Conservation (phyloP, 2,888 invertebrate species). For the Drosophila ezoana region DNA sequence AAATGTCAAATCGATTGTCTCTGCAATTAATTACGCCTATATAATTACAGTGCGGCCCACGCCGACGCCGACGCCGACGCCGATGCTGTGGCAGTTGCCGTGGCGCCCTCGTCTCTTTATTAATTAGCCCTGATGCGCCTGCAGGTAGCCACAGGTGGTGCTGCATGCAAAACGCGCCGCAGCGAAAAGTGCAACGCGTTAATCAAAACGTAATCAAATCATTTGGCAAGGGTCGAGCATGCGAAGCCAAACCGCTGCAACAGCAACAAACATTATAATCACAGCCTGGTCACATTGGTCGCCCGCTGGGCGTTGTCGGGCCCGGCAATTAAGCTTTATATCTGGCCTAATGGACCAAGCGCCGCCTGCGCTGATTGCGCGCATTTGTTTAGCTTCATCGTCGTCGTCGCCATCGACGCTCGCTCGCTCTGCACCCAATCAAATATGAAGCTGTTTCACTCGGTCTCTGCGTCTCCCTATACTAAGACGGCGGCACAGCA, state of each 20-base stretch:
- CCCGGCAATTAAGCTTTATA: constrained; percentile 85
- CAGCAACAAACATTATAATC: constrained; percentile 58
- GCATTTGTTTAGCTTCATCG: constrained; percentile 78
- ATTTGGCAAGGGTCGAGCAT: constrained; percentile 67
- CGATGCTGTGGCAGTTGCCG: constrained; percentile 10
- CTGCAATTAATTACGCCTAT: constrained; percentile 77
- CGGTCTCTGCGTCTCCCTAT: constrained; percentile 6
- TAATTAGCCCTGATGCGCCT: constrained; percentile 80
- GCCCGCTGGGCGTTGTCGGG: constrained; percentile 82
- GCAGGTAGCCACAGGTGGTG: constrained; percentile 81
- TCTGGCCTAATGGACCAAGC: constrained; percentile 84
- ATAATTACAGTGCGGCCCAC: constrained; percentile 74
- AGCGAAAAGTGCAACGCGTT: constrained; percentile 75
- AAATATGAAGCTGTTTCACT: constrained; percentile 69
- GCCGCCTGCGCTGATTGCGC: constrained; percentile 83
- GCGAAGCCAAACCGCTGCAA: constrained; percentile 18
- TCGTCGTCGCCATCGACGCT: constrained; percentile 12
- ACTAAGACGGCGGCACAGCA: constrained; percentile 76
- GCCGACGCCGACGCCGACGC: constrained; percentile 11
- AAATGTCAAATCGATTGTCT: constrained; percentile 79
- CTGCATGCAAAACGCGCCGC: constrained; percentile 70
- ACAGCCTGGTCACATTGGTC: constrained; percentile 66
- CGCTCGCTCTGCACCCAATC: constrained; percentile 62
- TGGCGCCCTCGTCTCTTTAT: constrained; percentile 71
- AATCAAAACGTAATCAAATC: constrained; percentile 80